Evolutionary conservation across 2,888 invertebrate genomes (phyloP), one percentile per base, ranked within the genome.

Genomic region (Sphaeridia pumilis): DNA sequence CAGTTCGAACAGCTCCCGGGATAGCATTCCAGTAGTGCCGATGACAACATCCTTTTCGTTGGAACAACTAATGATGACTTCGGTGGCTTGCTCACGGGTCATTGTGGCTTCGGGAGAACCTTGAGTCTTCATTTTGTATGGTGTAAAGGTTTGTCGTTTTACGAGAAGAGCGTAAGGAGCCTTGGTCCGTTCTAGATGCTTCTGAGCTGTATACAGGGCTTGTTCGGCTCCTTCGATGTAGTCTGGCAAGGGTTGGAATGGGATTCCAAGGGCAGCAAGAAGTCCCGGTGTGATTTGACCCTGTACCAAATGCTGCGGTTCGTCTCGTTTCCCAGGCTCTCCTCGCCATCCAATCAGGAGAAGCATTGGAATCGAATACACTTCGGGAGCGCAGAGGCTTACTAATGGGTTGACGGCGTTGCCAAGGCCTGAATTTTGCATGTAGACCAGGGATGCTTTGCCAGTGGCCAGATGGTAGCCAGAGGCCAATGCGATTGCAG

Each of bases 371-470:
- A 73, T 69, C 53, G 70, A 70, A 59, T 72, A 72, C 1, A 73
- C 71, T 45, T 68, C 67, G 1, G 69, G 69, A n/a, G 68, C 67
- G 27, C 71, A 69, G 52, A 73, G 65, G n/a, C 72, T 72, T 54
- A 72, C 69, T 58, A 73, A 57, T 2, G 73, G 73, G 60, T 72
- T 73, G 4, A 72, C 69, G 41, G 69, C 69, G 61, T 72, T 73
- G 22, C 73, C 73, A 25, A 73, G 61, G 25, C 72, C 73, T 41
- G 72, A 72, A 60, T 73, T 73, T 69, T 73, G 71, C 52, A 73
- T 63, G 60, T 72, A 73, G 4, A 72, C 72, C 59, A 72, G 55
- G 1, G 70, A 68, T 24, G 66, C 63, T 57, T 69, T 70, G 17
- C 70, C 71, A 21, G 72, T 71, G 14, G 72, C 71, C 54, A 73